These are phyloP conservation scores for Apamea sordens DNA, from an alignment of 2,888 invertebrate genomes.

Conservation along the genomic window DNA sequence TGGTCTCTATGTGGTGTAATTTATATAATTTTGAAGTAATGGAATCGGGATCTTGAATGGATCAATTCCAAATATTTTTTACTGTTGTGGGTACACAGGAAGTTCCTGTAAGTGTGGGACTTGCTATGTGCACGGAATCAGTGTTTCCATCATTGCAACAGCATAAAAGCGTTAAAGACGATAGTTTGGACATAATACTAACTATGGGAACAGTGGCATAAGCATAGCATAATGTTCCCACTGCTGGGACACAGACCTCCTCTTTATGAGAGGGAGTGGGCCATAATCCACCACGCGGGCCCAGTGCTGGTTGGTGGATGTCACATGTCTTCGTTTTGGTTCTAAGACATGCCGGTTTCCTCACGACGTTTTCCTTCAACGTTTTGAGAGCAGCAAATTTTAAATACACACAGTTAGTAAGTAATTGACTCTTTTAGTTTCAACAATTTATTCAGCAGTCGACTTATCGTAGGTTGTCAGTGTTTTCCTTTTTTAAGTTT, in stretches of 20 bases:
- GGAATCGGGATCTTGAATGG: not conserved
- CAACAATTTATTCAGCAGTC: not conserved
- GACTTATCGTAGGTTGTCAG: no score
- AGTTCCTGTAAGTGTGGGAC: not conserved
- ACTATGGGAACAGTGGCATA: not conserved
- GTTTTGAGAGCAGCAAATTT: no score
- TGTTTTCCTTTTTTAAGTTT: not conserved
- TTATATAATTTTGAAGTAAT: conserved; percentile 6
- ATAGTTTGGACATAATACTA: not conserved
- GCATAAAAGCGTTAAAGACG: not conserved
- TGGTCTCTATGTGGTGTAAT: conserved; percentile 31
- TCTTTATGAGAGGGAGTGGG: not conserved
- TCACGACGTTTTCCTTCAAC: not conserved
- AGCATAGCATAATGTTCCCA: no score
- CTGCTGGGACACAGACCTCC: not conserved
- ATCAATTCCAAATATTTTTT: not conserved
- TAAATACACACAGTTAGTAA: not conserved
- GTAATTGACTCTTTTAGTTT: not conserved
- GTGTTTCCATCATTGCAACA: not conserved
- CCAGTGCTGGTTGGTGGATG: not conserved
- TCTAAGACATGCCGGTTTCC: not conserved
- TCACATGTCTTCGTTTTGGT: no score
- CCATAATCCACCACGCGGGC: not conserved
- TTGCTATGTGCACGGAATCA: not conserved
- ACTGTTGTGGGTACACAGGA: not conserved